Conservation (phyloP, 2,113 vertebrate species). For the Hyperopisus bebe region DNA sequence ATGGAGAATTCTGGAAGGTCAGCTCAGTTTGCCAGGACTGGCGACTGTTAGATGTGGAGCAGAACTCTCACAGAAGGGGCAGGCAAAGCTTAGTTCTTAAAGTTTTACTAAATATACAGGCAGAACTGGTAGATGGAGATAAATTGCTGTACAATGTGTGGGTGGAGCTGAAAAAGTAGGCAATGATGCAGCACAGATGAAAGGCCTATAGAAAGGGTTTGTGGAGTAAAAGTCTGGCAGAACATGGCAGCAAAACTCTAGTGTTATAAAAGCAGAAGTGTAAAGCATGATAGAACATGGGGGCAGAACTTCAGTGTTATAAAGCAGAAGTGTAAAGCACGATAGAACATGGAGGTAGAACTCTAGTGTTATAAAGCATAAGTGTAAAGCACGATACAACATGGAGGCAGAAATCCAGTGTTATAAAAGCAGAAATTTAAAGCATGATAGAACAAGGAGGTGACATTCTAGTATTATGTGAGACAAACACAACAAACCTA, state of each 20-base stretch:
- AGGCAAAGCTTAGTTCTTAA: background rate
- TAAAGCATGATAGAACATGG: background rate
- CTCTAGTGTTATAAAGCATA: too few species aligned
- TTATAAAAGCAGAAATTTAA: background rate
- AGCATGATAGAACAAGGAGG: background rate
- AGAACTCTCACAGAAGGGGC: background rate
- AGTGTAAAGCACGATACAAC: too few species aligned
- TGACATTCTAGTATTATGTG: background rate
- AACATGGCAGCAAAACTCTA: background rate
- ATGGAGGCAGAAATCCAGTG: background rate
- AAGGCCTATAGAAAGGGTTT: background rate
- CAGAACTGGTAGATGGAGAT: background rate
- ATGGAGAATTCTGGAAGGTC: background rate
- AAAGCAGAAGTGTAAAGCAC: background rate
- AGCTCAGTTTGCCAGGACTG: background rate
- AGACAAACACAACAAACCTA: background rate
- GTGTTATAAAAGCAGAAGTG: background rate
- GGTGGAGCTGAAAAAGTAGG: background rate
- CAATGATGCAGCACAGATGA: background rate
- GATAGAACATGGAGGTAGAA: background rate
- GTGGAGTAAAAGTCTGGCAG: background rate
- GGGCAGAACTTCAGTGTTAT: background rate
- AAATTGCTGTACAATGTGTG: background rate
- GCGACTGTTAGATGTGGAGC: background rate
- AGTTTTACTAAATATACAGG: background rate